Conservation (phyloP, 2,888 invertebrate species). For the Chaitophorus viminalis region DNA sequence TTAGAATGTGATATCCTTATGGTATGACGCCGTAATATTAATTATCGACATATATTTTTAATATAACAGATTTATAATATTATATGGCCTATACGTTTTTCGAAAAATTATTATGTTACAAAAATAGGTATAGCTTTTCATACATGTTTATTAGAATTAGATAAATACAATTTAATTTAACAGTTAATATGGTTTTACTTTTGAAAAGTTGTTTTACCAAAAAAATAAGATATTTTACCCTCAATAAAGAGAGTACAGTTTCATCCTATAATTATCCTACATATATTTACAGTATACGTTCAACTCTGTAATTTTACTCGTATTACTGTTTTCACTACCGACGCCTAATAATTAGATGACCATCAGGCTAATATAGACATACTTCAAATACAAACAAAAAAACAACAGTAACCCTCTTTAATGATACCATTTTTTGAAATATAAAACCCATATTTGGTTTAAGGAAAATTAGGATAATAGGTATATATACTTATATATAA, state of each 20-base stretch:
- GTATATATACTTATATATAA: background rate
- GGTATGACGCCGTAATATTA: too few species aligned
- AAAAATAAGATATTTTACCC: conserved; percentile 1
- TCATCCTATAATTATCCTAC: conserved; percentile 40
- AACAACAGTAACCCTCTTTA: background rate
- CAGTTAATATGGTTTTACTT: too few species aligned
- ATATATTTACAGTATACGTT: background rate
- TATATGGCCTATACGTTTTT: too few species aligned
- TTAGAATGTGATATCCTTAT: too few species aligned
- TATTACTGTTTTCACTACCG: conserved; percentile 29
- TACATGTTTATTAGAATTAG: too few species aligned
- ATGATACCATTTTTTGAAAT: conserved; percentile 30
- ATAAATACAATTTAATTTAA: too few species aligned
- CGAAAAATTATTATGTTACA: too few species aligned
- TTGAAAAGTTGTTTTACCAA: background rate
- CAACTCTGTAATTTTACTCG: conserved; percentile 37
- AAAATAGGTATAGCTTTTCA: too few species aligned
- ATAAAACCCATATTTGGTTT: conserved; percentile 36
- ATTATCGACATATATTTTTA: too few species aligned
- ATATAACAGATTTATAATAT: too few species aligned
- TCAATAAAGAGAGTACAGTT: conserved; percentile 8
- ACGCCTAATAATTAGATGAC: conserved; percentile 49
- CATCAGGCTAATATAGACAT: background rate
- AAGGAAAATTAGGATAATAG: conserved; percentile 22
- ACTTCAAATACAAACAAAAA: background rate